phyloP scores from a whole-genome alignment of 2,113 vertebrate species.

The Dinomys branickii region DNA sequence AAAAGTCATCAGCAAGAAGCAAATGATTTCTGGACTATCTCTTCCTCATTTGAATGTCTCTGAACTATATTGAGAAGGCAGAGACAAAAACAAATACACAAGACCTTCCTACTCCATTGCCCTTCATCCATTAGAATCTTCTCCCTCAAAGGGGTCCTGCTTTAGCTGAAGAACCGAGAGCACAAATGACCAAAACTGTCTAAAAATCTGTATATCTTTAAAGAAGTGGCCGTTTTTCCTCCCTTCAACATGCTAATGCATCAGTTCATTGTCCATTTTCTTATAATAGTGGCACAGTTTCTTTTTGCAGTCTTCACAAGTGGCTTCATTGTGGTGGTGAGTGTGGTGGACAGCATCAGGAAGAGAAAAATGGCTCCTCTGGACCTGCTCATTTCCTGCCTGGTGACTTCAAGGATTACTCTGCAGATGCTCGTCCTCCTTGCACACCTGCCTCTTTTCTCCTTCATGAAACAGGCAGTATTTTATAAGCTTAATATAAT shows the following conservation, averaged over 20 bases:
- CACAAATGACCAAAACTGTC: not conserved
- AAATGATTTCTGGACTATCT: conserved; percentile 8
- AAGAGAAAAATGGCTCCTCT: not conserved
- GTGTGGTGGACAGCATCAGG: not conserved
- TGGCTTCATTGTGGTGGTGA: conserved; percentile 47
- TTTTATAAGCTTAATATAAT: rapidly evolving
- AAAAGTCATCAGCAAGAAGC: conserved; percentile 18
- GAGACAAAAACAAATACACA: not conserved
- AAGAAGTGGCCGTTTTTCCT: not conserved
- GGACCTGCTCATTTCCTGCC: conserved; percentile 60
- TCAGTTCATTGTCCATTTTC: rapidly evolving
- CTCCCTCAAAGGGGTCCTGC: not conserved
- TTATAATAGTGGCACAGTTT: not conserved
- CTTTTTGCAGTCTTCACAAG: conserved; percentile 36
- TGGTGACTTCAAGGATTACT: conserved; percentile 30
- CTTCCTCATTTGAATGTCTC: conserved; percentile 72
- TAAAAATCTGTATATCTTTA: not conserved
- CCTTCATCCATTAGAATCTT: rapidly evolving
- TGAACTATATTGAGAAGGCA: not conserved
- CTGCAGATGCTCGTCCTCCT: not conserved
- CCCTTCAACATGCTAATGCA: not conserved
- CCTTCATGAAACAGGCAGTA: rapidly evolving
- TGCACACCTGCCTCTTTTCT: rapidly evolving
- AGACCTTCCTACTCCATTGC: not conserved
- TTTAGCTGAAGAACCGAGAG: not conserved